Conservation (phyloP, 2,888 invertebrate genomes). For the Exocentrus adspersus region DNA sequence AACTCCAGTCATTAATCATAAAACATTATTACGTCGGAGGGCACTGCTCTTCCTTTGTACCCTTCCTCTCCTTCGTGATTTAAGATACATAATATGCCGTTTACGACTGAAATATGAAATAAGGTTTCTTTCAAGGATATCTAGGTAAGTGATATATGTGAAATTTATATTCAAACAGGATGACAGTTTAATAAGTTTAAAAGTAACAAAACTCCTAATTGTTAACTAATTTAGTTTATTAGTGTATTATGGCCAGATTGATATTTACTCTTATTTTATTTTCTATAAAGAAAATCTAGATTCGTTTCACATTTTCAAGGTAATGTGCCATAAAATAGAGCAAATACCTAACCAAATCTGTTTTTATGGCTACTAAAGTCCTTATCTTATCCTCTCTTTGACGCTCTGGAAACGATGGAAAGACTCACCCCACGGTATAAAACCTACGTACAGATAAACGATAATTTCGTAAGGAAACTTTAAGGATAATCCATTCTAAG, state of each 20-base stretch:
- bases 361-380: conserved; percentile 11
- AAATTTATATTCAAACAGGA: conserved; percentile 1
- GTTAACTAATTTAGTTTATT: conserved; percentile 7
- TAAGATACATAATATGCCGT: not conserved
- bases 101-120: not conserved
- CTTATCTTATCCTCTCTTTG: conserved; percentile 5
- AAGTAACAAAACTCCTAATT: not conserved
- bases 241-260: no score
- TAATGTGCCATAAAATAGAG: conserved; percentile 5
- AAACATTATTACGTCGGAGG: not conserved
- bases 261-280: not conserved
- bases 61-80: not conserved
- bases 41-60: not conserved
- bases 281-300: not conserved
- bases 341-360: conserved; percentile 10
- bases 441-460: conserved; percentile 6
- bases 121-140: conserved; percentile 5
- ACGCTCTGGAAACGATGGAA: not conserved
- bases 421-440: conserved; percentile 4
- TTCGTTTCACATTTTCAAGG: not conserved
- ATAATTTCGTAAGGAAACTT: conserved; percentile 4
- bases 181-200: conserved; percentile 12
- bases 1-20: conserved; percentile 1
- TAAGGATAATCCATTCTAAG: not conserved
- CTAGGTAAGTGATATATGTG: not conserved